Base-by-base conservation (phyloP, 2,888 invertebrate species). In the Apodemia duryi region DNA sequence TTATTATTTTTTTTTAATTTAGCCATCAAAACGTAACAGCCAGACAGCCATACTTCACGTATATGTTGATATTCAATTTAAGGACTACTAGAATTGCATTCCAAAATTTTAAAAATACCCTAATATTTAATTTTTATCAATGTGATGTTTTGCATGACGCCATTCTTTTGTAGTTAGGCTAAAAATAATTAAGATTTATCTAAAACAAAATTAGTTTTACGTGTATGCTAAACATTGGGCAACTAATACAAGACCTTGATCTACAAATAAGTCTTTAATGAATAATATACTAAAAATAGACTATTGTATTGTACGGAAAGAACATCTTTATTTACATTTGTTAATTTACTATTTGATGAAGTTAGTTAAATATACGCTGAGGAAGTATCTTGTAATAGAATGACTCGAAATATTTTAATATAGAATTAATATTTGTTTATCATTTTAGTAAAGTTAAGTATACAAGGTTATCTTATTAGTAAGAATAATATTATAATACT, bases 201-300 rank as follows among this genome's bases (percentile, higher is more conserved):
- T 67, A 63, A 63, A 46, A 66, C 69, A 69, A 68, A 73, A 72
- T 73, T 70, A 69, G 71, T 67, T 69, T 63, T 68, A 72, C 67
- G 72, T 54, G 54, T 11, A 32, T 29, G 54, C 54, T 75, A 75
- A 74, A 75, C 75, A 73, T 70, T 71, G 69, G 66, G 65, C 67
- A 69, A 72, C 71, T 71, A 68, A 71, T 70, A 69, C 68, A 64
- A 69, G 65, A 62, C 75, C 77, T 75, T 74, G 75, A 73, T 73
- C 73, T 71, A 71, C 67, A 70, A 71, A 74, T 71, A 69, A 67
- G 65, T 63, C 66, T 69, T 68, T 73, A 74, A 74, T 73, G 75
- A 75, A 71, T 68, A 67, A 69, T 38, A 41, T 38, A 54, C 65
- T 68, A 69, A 69, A 66, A 65, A 69, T 68, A 64, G 54, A 38